phyloP scores from a whole-genome alignment of 2,113 vertebrate genomes.

The Alosa alosa region DNA sequence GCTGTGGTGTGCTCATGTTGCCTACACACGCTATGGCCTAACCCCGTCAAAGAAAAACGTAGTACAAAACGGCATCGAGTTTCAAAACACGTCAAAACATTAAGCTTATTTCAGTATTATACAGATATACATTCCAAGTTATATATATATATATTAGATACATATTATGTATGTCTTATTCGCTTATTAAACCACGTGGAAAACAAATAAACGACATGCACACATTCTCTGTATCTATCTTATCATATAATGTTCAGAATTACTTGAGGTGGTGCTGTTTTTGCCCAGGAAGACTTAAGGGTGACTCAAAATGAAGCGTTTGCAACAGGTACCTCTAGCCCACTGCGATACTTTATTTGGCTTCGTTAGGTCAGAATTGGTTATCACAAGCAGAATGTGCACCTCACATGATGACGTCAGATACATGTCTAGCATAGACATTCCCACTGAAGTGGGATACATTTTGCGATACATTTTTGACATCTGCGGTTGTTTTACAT shows the following conservation, averaged over 20 bases:
- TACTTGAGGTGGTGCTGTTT: background rate
- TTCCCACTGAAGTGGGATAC: background rate
- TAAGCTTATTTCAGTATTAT: background rate
- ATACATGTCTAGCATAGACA: background rate
- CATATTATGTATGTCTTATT: background rate
- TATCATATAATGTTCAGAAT: background rate
- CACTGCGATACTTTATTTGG: background rate
- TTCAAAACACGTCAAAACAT: conserved; percentile 3
- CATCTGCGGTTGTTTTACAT: conserved; percentile 35
- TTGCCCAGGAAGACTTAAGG: background rate
- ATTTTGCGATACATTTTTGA: background rate
- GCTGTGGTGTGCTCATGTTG: conserved; percentile 33
- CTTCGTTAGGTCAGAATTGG: background rate
- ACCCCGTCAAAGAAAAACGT: background rate
- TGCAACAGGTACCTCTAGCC: background rate
- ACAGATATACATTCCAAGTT: background rate
- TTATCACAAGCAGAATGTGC: background rate
- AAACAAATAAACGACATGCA: too few relatives aligned
- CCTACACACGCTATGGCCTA: conserved; percentile 12
- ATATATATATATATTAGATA: background rate
- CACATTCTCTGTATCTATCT: background rate
- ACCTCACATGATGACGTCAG: background rate
- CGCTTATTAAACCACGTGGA: background rate
- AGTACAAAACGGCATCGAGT: conserved; percentile 4
- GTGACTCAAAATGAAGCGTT: background rate